Conservation (phyloP, 2,113 vertebrate genomes). For the Salminus brasiliensis region DNA sequence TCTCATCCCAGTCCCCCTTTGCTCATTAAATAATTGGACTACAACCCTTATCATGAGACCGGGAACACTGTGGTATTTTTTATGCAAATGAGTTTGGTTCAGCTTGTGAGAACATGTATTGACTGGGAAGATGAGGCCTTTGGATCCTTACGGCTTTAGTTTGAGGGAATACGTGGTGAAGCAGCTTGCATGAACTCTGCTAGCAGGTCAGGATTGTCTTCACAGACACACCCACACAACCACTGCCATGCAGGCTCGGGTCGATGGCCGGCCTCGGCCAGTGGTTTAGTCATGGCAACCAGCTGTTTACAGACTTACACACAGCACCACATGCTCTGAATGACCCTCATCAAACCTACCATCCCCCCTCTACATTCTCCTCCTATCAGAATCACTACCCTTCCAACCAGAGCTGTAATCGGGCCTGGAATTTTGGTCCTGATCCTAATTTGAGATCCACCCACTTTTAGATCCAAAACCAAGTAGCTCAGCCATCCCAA, state of each 20-base stretch:
- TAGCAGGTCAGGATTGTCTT: not conserved
- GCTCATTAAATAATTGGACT: too few species aligned
- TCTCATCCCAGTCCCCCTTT: too few species aligned
- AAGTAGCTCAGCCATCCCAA: too few species aligned
- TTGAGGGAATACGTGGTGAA: not conserved
- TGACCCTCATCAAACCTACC: not conserved
- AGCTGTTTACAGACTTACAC: not conserved
- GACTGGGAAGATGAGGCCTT: too few species aligned
- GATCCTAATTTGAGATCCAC: not conserved
- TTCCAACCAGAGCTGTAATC: not conserved
- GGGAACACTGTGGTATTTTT: too few species aligned
- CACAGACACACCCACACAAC: not conserved
- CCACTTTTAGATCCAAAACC: not conserved
- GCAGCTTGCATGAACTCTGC: not conserved
- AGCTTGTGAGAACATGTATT: too few species aligned
- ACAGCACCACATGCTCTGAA: not conserved
- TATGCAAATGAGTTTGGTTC: too few species aligned
- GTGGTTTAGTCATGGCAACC: not conserved
- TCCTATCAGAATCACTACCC: not conserved
- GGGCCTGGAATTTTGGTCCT: not conserved
- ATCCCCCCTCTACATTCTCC: not conserved
- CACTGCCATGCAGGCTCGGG: not conserved
- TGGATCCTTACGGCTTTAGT: not conserved
- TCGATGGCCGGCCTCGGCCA: not conserved
- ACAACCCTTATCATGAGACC: too few species aligned